phyloP scores from a whole-genome alignment of 2,797 vertebrate genomes.

The Propithecus perrieri region DNA sequence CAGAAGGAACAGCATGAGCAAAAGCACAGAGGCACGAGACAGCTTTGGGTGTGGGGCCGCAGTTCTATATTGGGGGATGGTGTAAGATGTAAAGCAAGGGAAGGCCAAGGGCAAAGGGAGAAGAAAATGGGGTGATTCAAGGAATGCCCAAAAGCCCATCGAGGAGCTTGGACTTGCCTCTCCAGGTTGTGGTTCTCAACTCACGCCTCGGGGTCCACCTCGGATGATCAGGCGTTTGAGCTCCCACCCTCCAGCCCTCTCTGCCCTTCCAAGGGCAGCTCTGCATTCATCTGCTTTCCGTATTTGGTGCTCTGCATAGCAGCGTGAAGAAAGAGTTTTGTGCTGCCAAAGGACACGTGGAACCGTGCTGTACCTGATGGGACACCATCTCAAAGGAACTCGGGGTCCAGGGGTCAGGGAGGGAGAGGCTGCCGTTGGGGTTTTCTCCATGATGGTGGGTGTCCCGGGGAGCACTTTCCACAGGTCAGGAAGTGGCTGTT shows the following conservation, averaged over 20 bases:
- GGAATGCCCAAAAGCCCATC: background rate
- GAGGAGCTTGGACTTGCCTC: background rate
- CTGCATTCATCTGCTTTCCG: background rate
- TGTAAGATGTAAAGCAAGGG: background rate
- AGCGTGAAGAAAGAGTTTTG: background rate
- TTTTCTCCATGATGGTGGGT: background rate
- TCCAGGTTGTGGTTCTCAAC: background rate
- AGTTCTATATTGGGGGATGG: background rate
- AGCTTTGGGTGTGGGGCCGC: background rate
- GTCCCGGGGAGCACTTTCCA: background rate
- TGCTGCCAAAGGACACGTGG: background rate
- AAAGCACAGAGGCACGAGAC: background rate
- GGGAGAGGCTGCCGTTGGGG: background rate
- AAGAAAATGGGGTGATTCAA: background rate
- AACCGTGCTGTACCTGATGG: too few species aligned
- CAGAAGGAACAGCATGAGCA: background rate
- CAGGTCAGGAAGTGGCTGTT: background rate
- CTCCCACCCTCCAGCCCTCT: background rate
- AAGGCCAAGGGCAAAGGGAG: background rate
- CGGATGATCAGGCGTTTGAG: background rate
- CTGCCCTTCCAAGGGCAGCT: background rate
- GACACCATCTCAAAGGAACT: background rate
- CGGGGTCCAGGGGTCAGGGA: background rate
- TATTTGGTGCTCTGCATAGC: too few species aligned
- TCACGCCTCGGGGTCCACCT: accelerated